These are phyloP conservation scores for Tinamus major DNA, from an alignment of 2,797 vertebrate genomes.

Conservation along the genomic window DNA sequence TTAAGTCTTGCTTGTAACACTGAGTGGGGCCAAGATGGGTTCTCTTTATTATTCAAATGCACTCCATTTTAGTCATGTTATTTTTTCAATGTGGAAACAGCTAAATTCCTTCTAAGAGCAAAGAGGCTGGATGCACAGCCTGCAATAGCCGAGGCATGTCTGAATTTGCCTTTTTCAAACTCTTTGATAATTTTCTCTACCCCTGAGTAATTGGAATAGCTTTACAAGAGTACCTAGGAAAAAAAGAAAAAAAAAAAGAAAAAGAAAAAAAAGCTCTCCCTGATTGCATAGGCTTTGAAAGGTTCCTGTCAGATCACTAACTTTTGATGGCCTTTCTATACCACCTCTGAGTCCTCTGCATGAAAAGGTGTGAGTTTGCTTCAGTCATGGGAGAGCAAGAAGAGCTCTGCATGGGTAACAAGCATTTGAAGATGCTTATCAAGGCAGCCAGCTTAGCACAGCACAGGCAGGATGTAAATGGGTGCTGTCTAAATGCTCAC, in stretches of 20 bases:
- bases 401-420: not conserved
- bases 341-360: not conserved
- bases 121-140: not conserved
- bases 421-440: not conserved
- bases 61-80: constrained; percentile 36
- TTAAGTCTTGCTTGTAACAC: constrained; percentile 33
- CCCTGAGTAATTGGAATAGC: constrained; percentile 17
- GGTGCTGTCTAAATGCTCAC: not conserved
- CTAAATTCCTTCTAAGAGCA: not conserved
- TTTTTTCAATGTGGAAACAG: constrained; percentile 43
- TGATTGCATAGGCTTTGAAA: not conserved
- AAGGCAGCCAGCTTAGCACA: not conserved
- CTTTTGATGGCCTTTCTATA: not conserved
- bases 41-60: constrained; percentile 23
- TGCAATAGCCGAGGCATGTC: constrained; percentile 1
- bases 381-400: not conserved
- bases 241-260: no score
- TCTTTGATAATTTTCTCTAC: constrained; percentile 15
- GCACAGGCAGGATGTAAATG: not conserved
- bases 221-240: not conserved
- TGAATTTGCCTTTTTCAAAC: constrained; percentile 50
- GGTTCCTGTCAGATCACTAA: not conserved
- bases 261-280: not conserved
- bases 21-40: constrained; percentile 1
- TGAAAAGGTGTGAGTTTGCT: not conserved